phyloP scores from a whole-genome alignment of 2,113 vertebrate species.

The Eulacestoma nigropectus region DNA sequence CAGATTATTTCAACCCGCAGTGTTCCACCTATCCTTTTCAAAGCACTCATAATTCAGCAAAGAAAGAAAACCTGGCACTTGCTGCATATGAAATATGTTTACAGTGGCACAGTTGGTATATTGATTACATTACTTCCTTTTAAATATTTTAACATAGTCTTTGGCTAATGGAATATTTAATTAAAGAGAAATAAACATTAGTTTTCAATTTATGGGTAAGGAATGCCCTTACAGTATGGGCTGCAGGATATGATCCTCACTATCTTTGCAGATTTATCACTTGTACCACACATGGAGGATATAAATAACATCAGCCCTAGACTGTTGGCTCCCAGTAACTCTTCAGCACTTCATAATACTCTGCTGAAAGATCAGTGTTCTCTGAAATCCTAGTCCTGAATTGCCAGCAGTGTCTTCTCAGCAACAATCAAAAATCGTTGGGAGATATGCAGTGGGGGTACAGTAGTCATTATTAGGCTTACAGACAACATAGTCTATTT shows the following conservation, averaged over 20 bases:
- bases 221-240: background rate
- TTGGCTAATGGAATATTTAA: conserved; percentile 8
- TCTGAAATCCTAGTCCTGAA: background rate
- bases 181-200: conserved; percentile 36
- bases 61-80: background rate
- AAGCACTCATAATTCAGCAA: background rate
- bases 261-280: conserved; percentile 3
- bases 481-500: background rate
- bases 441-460: background rate
- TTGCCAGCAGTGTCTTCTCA: background rate
- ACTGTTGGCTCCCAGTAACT: background rate
- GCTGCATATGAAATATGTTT: background rate
- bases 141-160: conserved; percentile 9
- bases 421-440: background rate
- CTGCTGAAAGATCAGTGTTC: background rate
- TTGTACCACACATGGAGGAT: background rate
- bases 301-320: conserved; percentile 29
- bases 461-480: background rate
- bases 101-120: background rate
- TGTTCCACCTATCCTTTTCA: background rate
- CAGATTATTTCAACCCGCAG: background rate
- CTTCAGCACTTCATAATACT: background rate
- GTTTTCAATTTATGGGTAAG: background rate
- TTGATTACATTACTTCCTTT: background rate
- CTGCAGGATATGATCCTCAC: background rate